Base-by-base conservation (phyloP, 2,113 vertebrate genomes). In the Ibidorhyncha struthersii region DNA sequence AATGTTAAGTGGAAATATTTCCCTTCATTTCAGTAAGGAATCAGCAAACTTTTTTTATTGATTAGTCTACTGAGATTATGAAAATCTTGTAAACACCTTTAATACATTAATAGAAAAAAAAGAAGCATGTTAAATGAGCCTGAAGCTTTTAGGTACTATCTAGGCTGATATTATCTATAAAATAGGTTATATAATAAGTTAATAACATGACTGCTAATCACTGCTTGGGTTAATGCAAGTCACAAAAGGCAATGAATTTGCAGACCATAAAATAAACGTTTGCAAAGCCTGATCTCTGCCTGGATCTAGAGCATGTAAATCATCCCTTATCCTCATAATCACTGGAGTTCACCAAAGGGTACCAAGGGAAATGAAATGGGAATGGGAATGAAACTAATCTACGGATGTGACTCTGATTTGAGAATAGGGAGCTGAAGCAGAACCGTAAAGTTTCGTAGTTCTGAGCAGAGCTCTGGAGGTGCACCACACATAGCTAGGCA, bases 311-410 rank as follows among this genome's bases (percentile, higher is more conserved):
- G 87, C 26, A 5, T 93, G 76, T 90, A 96, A 96, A 95, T 85
- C 90, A 82, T 80, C 67, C 45, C 59, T 92, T 87, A 93, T 94
- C 94, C 82, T 89, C n/a, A 41, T 86, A 97, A 95, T 86, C 89
- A 93, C 76, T 49, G 71, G 49, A 91, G 63, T 80, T 86, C 81
- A 90, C 74, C 83, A 95, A 52, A 89, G 26, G 47, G n/a, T 93
- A 23, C 29, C 49, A 86, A 56, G 67, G 74, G 71, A 65, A 67
- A 90, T 72, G 41, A 90, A 96, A 88, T 67, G 45, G 67, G 74
- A 96, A 89, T 79, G 86, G 90, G 90, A 94, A 91, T 34, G 52
- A 94, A 97, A 93, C 69, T 82, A 77, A 96, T 83, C 47, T 94
- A 84, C 15, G 83, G n/a, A 77, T 89, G 73, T 78, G 61, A 59